A percentile compares a stretch with the other conserved stretches of the same genome.
phyloP scores from a whole-genome alignment of 2,113 vertebrate genomes.

The Chloroceryle aenea region DNA sequence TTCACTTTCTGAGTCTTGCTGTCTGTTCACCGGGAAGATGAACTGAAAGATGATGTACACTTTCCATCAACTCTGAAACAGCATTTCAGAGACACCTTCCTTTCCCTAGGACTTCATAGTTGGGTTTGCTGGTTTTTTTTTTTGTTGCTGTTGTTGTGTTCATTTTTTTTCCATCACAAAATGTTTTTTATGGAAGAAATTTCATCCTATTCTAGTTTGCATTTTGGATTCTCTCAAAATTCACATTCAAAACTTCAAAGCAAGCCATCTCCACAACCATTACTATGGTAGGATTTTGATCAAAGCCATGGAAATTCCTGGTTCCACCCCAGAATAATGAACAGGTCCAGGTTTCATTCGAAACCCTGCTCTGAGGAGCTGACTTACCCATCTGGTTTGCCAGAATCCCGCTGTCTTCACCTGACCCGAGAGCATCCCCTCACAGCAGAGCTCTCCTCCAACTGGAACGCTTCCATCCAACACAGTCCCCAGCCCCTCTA shows the following conservation, averaged over 20 bases:
- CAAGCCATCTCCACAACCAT: not conserved
- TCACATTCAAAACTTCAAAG: constrained; percentile 40
- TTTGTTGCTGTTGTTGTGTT: too few species aligned
- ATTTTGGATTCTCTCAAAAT: constrained; percentile 12
- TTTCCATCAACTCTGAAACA: not conserved
- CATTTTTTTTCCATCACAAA: not conserved
- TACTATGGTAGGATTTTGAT: constrained; percentile 49
- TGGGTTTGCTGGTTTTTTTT: not conserved
- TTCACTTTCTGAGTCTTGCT: not conserved
- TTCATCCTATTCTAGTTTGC: not conserved
- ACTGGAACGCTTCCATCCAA: not conserved
- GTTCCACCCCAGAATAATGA: constrained; percentile 45
- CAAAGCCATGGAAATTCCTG: constrained; percentile 67
- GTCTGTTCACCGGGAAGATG: not conserved
- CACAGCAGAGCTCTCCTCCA: constrained; percentile 1
- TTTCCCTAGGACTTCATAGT: not conserved
- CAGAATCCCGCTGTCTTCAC: constrained; percentile 1
- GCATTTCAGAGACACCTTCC: not conserved
- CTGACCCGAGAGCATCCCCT: not conserved
- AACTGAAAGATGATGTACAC: not conserved
- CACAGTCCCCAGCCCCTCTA: not conserved
- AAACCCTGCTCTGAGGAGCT: constrained; percentile 24
- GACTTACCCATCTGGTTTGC: constrained; percentile 56
- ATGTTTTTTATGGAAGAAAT: constrained; percentile 9
- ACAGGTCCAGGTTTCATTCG: not conserved